Conservation (phyloP, 2,113 vertebrate genomes). For the Thunnus thynnus region DNA sequence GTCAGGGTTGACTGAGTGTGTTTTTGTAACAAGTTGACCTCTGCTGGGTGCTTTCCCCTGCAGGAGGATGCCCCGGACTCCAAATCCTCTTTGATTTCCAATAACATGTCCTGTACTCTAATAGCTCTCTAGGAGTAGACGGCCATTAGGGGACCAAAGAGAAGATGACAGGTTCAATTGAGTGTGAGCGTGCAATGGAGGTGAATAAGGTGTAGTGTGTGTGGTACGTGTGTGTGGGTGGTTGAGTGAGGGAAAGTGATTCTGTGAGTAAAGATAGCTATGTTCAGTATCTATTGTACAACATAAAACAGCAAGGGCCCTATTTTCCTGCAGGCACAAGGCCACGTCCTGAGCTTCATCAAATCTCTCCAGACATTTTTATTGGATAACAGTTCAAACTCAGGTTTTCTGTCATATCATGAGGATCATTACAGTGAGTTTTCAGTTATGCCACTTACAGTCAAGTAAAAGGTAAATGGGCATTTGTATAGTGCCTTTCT, state of each 20-base stretch:
- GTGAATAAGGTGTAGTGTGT: slow-evolving; percentile 55
- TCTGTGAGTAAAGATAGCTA: not conserved
- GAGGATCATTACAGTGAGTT: too few species aligned
- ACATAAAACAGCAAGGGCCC: not conserved
- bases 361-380: too few species aligned
- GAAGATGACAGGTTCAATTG: slow-evolving; percentile 80
- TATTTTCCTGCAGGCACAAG: not conserved
- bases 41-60: slow-evolving; percentile 69
- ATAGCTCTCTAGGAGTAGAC: slow-evolving; percentile 74
- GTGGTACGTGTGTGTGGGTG: slow-evolving; percentile 3
- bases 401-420: too few species aligned
- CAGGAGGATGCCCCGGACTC: slow-evolving; percentile 73
- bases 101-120: slow-evolving; percentile 82
- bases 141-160: slow-evolving; percentile 77
- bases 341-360: too few species aligned
- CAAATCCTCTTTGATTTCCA: slow-evolving; percentile 88
- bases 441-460: too few species aligned
- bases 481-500: too few species aligned
- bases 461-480: too few species aligned
- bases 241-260: not conserved
- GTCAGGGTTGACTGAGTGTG: slow-evolving; percentile 65
- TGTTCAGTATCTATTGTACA: slow-evolving; percentile 28
- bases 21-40: slow-evolving; percentile 82
- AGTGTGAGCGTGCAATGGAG: slow-evolving; percentile 69
- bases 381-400: too few species aligned